Evolutionary conservation across 2,113 vertebrate genomes (phyloP).

Genomic region (Genyomyrus donnyi): DNA sequence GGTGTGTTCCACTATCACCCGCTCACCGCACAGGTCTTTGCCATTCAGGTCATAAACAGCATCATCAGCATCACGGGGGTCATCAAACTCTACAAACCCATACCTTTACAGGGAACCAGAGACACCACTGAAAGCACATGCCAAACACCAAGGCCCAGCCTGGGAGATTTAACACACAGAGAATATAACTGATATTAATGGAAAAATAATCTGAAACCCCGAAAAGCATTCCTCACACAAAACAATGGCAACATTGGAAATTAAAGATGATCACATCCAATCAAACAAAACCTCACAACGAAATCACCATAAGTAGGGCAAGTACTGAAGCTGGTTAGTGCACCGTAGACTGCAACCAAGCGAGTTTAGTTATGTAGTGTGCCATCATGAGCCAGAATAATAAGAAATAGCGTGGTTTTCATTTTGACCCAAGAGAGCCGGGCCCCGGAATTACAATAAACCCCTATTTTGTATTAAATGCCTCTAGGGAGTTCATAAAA

Average conservation of each 20-base stretch:
- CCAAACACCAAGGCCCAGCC: neutral
- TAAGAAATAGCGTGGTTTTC: neutral
- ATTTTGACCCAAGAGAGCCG: neutral
- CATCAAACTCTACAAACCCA: slow-evolving; percentile 95
- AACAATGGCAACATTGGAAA: neutral
- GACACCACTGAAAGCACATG: neutral
- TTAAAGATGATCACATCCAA: neutral
- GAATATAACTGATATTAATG: neutral
- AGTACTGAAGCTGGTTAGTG: neutral
- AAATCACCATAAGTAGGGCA: neutral
- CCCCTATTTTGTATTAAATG: neutral
- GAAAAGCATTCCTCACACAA: neutral
- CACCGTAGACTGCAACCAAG: neutral
- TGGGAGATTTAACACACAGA: neutral
- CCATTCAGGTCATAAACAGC: slow-evolving; percentile 95
- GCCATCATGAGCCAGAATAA: neutral
- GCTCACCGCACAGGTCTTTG: slow-evolving; percentile 90
- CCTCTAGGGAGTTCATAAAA: neutral
- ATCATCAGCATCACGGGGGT: slow-evolving; percentile 89
- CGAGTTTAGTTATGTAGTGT: neutral
- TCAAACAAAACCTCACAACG: neutral
- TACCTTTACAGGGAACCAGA: slow-evolving; percentile 60
- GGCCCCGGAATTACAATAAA: neutral
- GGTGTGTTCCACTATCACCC: slow-evolving; percentile 68
- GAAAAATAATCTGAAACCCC: neutral